Evolutionary conservation across 2,113 vertebrate species (phyloP).

Genomic region (Brachionichthys hirsutus): DNA sequence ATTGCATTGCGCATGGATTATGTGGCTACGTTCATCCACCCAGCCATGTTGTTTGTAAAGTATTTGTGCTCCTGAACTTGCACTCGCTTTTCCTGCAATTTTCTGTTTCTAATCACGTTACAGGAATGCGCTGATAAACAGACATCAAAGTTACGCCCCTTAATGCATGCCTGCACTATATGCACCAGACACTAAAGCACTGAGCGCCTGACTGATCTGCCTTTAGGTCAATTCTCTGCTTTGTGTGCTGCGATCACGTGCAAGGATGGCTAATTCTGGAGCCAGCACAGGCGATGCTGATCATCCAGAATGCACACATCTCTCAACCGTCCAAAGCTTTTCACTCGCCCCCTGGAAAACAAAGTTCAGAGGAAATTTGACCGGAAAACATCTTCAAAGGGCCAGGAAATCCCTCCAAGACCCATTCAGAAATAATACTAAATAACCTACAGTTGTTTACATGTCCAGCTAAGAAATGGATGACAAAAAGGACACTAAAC

Average conservation of each 20-base stretch:
- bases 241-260: slow-evolving; percentile 42
- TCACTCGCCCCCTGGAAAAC: not conserved
- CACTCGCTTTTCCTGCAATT: not conserved
- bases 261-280: slow-evolving; percentile 18
- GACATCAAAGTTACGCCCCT: not conserved
- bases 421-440: slow-evolving; percentile 3
- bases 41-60: not conserved
- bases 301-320: slow-evolving; percentile 15
- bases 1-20: not conserved
- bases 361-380: not conserved
- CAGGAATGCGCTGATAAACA: not conserved
- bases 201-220: slow-evolving; percentile 35
- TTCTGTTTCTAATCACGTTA: not conserved
- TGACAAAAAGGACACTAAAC: too few species aligned
- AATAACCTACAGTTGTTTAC: slow-evolving; percentile 8
- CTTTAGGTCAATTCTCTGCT: slow-evolving; percentile 36
- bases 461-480: not conserved
- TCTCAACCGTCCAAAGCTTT: not conserved
- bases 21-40: not conserved
- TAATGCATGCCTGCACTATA: slow-evolving; percentile 33
- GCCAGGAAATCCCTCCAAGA: slow-evolving; percentile 7
- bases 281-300: not conserved
- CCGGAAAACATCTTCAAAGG: not conserved
- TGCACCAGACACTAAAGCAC: not conserved
- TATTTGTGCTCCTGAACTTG: not conserved